phyloP scores from a whole-genome alignment of 2,797 vertebrate species.

The Taeniopygia guttata region DNA sequence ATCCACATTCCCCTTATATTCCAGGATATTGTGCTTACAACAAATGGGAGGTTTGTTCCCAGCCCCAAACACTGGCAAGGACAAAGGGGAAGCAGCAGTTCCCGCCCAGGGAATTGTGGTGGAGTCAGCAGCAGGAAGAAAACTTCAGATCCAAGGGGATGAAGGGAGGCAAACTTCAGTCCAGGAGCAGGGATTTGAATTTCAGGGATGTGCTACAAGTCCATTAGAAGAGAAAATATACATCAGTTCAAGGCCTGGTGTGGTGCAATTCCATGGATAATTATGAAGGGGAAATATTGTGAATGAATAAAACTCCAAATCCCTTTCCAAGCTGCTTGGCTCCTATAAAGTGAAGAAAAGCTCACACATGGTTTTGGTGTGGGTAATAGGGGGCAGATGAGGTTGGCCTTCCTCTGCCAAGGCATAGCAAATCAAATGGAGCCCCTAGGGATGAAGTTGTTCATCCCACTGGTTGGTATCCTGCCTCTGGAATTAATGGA shows the following conservation, averaged over 20 bases:
- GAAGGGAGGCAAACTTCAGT: not conserved
- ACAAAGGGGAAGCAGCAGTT: not conserved
- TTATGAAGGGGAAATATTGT: not conserved
- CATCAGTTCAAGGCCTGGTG: not conserved
- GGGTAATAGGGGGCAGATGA: conserved; percentile 41
- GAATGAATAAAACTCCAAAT: not conserved
- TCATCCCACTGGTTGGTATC: not conserved
- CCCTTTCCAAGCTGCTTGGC: not conserved
- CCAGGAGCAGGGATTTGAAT: not conserved
- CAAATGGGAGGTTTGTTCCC: not conserved
- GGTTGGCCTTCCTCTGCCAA: not conserved
- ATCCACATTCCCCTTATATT: not conserved
- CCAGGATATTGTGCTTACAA: not conserved
- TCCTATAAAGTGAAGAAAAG: not conserved
- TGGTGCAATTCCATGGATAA: not conserved
- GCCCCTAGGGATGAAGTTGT: not conserved
- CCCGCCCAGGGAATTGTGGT: not conserved
- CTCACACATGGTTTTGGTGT: not conserved
- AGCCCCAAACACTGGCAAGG: not conserved
- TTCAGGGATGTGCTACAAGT: not conserved
- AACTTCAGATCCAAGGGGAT: not conserved
- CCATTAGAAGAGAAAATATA: not conserved
- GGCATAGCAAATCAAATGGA: not conserved
- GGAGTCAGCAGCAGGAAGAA: not conserved
- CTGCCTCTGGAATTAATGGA: not conserved